A percentile compares a stretch with the other conserved stretches of the same genome.
Conservation (phyloP, 2,888 invertebrate genomes). For the Atrina japonica region DNA sequence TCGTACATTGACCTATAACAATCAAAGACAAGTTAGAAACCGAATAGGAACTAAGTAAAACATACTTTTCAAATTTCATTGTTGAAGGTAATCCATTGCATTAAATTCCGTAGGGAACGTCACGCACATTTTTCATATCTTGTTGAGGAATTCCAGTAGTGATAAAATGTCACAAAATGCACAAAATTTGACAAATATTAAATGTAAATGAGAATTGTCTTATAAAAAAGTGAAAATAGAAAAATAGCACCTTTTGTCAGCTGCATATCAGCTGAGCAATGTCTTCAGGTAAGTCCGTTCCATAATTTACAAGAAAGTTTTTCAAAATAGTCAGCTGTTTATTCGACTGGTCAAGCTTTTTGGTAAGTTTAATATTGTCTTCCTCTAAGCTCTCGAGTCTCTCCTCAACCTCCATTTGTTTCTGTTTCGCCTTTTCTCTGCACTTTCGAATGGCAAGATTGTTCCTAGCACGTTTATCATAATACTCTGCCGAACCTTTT, state of each 20-base stretch:
- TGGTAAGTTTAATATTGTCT: slow-evolving; percentile 12
- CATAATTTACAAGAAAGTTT: slow-evolving; percentile 8
- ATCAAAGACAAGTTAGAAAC: too few relatives aligned
- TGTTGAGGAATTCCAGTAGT: background rate
- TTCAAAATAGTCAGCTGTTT: slow-evolving; percentile 20
- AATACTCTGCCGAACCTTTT: slow-evolving; percentile 30
- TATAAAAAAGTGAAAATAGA: background rate
- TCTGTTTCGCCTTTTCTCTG: slow-evolving; percentile 26
- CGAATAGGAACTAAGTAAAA: too few relatives aligned
- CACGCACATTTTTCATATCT: too few relatives aligned
- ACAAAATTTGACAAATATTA: background rate
- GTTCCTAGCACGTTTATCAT: slow-evolving; percentile 29
- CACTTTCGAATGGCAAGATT: slow-evolving; percentile 28
- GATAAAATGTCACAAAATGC: background rate
- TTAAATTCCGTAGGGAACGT: too few relatives aligned
- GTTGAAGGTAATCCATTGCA: too few relatives aligned
- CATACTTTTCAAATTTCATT: too few relatives aligned
- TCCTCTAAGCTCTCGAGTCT: slow-evolving; percentile 12
- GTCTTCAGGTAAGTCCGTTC: slow-evolving; percentile 13
- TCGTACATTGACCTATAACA: too few relatives aligned
- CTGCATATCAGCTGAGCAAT: slow-evolving; percentile 16
- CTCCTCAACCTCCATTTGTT: slow-evolving; percentile 17
- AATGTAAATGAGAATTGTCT: background rate
- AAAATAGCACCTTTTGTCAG: slow-evolving; percentile 11
- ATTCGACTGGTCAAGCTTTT: slow-evolving; percentile 6